Conservation (phyloP, 2,888 invertebrate genomes). For the Tyria jacobaeae region DNA sequence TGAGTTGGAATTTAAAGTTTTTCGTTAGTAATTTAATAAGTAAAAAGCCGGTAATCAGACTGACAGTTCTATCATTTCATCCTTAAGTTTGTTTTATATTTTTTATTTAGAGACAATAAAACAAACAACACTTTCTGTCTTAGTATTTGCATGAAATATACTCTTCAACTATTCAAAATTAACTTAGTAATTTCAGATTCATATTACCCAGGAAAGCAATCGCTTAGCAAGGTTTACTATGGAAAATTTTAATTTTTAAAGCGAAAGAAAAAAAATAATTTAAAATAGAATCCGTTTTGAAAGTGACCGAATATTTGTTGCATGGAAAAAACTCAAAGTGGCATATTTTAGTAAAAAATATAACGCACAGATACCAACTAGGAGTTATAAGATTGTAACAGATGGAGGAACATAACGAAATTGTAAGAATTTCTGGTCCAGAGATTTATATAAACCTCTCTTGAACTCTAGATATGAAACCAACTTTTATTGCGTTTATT, state of each 20-base stretch:
- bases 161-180: too few species aligned
- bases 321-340: not conserved
- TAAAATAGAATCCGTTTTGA: not conserved
- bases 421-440: constrained; percentile 32
- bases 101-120: too few species aligned
- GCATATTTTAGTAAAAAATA: constrained; percentile 17
- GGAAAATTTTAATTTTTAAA: too few species aligned
- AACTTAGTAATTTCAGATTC: not conserved
- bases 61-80: too few species aligned
- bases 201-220: too few species aligned
- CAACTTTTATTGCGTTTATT: constrained; percentile 35
- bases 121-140: too few species aligned
- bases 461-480: constrained; percentile 39
- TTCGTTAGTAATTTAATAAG: too few species aligned
- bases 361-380: constrained; percentile 24
- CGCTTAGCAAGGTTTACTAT: too few species aligned
- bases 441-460: constrained; percentile 41
- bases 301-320: not conserved
- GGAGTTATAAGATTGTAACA: constrained; percentile 31
- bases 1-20: too few species aligned
- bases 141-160: too few species aligned
- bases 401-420: constrained; percentile 39
- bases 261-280: not conserved
- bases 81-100: too few species aligned
- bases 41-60: too few species aligned